Percentiles rank a stretch among this genome's conserved stretches.
Conservation (phyloP, 2,113 vertebrate genomes). For the Parus major region DNA sequence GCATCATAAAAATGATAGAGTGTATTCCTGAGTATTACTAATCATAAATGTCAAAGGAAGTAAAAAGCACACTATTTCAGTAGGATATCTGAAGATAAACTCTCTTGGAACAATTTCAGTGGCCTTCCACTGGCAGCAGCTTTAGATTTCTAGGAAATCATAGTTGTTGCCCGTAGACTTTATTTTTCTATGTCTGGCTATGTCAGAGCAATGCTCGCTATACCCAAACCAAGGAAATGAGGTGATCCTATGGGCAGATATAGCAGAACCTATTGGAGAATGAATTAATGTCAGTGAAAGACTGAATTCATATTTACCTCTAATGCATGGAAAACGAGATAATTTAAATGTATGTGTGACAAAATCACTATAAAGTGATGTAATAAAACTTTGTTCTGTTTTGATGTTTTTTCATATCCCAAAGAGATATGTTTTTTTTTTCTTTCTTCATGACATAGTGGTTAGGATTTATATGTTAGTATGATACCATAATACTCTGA, state of each 20-base stretch:
- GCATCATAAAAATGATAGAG: not conserved
- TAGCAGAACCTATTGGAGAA: not conserved
- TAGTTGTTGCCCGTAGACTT: not conserved
- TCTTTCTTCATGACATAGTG: not conserved
- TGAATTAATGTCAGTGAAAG: not conserved
- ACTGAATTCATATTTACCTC: accelerated
- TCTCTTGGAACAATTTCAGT: not conserved
- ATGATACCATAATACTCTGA: not conserved
- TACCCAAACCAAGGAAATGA: not conserved
- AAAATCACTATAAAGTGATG: not conserved
- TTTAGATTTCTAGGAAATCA: not conserved
- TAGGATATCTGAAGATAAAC: not conserved
- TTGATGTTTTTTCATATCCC: not conserved
- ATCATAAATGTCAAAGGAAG: not conserved
- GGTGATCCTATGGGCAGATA: not conserved
- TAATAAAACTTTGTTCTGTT: not conserved
- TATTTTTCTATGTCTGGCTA: not conserved
- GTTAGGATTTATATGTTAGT: not conserved
- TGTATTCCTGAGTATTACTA: not conserved
- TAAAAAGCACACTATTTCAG: not conserved
- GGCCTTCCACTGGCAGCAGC: not conserved
- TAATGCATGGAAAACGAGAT: not conserved
- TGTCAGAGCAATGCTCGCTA: not conserved
- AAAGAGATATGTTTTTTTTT: not conserved
- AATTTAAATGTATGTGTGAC: not conserved